Conservation (phyloP, 2,888 invertebrate genomes). For the Latrodectus elegans region DNA sequence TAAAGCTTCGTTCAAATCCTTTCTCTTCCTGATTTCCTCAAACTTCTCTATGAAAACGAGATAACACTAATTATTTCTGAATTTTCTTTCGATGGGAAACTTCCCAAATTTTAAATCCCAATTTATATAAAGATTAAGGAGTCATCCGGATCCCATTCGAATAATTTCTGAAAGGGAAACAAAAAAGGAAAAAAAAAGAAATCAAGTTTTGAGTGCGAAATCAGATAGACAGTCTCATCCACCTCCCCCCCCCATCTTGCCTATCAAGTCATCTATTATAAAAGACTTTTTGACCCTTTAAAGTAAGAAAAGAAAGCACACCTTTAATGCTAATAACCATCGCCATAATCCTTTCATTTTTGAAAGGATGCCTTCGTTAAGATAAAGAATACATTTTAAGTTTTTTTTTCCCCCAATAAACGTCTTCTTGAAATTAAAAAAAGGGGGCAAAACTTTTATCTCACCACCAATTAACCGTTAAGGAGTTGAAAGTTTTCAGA, state of each 20-base stretch:
- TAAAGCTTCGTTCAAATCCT: background rate
- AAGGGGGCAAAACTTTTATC: constrained; percentile 5
- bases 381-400: constrained; percentile 1
- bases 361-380: background rate
- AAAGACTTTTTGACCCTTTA: no score
- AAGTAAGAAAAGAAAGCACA: no score
- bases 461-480: constrained; percentile 44
- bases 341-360: constrained; percentile 1
- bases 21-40: background rate
- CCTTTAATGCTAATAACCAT: background rate
- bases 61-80: constrained; percentile 16
- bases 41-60: background rate
- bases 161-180: no score
- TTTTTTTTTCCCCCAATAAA: background rate
- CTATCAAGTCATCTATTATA: no score
- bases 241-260: no score
- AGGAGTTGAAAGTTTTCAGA: constrained; percentile 11
- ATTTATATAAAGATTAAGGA: background rate
- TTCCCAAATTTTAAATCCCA: background rate
- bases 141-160: background rate
- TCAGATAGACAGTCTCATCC: no score
- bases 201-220: no score
- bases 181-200: no score
- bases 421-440: background rate
- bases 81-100: constrained; percentile 1